These are phyloP conservation scores for Spheniscus mendiculus DNA, from an alignment of 2,113 vertebrate genomes.

Conservation along the genomic window DNA sequence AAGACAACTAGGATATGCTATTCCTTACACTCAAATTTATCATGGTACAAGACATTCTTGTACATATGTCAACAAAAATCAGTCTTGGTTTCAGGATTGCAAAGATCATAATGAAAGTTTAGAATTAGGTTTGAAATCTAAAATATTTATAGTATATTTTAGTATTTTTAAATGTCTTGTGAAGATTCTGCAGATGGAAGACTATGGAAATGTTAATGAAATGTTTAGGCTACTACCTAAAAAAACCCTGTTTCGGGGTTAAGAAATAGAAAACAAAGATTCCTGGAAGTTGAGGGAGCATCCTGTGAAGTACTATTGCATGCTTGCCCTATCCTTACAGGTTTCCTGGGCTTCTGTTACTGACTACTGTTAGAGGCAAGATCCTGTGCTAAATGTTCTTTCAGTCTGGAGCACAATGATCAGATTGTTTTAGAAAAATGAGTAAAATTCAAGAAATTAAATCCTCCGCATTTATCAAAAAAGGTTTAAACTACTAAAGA, in stretches of 20 bases:
- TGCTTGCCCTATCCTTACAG: not conserved
- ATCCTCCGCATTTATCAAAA: not conserved
- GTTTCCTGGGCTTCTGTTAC: not conserved
- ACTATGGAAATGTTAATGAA: not conserved
- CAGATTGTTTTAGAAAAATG: not conserved
- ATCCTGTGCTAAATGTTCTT: not conserved
- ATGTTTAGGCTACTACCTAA: not conserved
- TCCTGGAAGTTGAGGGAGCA: not conserved
- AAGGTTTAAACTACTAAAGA: not conserved
- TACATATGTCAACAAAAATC: not conserved
- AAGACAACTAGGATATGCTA: not conserved
- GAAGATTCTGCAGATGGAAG: not conserved
- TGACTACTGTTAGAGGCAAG: not conserved
- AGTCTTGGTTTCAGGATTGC: not conserved
- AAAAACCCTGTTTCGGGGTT: not conserved
- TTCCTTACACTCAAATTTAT: not conserved
- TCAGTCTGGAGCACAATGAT: not conserved
- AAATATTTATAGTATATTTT: not conserved
- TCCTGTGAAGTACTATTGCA: not conserved
- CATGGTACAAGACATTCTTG: not conserved
- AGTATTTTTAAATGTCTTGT: not conserved
- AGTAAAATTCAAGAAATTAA: not conserved
- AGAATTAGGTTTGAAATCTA: not conserved
- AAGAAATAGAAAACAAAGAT: not conserved
- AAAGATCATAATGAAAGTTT: not conserved